Evolutionary conservation across 1,140 invertebrate species (phyloP).

Genomic region (Copidosoma floridanum): DNA sequence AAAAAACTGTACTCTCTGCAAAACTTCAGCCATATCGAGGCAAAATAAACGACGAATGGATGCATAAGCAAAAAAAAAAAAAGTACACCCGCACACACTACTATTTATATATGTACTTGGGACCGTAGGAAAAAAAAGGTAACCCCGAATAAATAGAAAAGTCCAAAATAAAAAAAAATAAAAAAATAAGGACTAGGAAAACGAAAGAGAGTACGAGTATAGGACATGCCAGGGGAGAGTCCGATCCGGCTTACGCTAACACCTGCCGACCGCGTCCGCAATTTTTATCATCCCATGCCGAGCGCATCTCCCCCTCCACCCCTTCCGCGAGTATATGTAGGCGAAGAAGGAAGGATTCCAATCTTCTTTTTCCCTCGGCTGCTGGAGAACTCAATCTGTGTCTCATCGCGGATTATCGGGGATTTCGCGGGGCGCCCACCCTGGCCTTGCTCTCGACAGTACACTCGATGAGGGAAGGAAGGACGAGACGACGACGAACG

Average conservation of each 20-base stretch:
- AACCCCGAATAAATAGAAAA: background rate
- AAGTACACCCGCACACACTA: too few species aligned
- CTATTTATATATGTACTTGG: too few species aligned
- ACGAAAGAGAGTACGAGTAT: too few species aligned
- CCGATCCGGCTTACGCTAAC: slow-evolving; percentile 49
- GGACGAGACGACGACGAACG: background rate
- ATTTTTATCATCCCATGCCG: slow-evolving; percentile 52
- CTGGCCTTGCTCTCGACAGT: too few species aligned
- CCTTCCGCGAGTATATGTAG: too few species aligned
- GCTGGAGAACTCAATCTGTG: slow-evolving; percentile 54
- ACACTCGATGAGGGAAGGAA: too few species aligned
- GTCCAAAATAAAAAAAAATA: background rate
- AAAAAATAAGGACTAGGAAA: background rate
- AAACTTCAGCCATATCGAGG: too few species aligned
- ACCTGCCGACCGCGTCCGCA: slow-evolving; percentile 46
- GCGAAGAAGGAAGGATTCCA: slow-evolving; percentile 41
- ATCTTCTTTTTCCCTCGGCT: slow-evolving; percentile 45
- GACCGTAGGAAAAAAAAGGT: too few species aligned
- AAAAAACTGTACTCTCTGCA: too few species aligned
- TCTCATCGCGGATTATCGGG: slow-evolving; percentile 55
- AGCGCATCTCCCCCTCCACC: slow-evolving; percentile 18
- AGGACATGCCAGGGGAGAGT: slow-evolving; percentile 19
- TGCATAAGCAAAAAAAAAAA: too few species aligned
- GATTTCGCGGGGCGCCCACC: slow-evolving; percentile 38
- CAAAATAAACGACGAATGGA: too few species aligned